Percentiles rank a stretch among this genome's conserved stretches.
These are phyloP conservation scores for Grammomys dolichurus DNA, from an alignment of 2,113 vertebrate genomes.

Conservation along the genomic window DNA sequence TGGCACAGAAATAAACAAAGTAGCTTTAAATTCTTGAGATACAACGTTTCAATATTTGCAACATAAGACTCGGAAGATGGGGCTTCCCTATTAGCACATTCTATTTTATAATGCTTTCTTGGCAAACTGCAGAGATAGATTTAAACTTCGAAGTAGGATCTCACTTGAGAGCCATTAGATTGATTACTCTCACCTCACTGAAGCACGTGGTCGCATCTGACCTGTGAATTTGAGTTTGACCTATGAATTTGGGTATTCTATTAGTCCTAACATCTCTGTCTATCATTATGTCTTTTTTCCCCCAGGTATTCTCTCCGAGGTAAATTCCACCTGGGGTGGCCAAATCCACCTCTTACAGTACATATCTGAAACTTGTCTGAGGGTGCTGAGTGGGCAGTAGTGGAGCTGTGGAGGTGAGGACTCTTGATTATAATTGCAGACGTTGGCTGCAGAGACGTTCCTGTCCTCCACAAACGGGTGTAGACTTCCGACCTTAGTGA, in stretches of 20 bases:
- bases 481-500: not conserved
- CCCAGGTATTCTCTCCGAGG: not conserved
- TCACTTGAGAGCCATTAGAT: not conserved
- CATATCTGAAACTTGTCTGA: not conserved
- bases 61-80: not conserved
- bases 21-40: not conserved
- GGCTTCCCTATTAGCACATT: not conserved
- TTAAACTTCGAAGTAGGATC: not conserved
- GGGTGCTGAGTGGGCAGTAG: not conserved
- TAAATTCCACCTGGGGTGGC: not conserved
- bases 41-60: not conserved
- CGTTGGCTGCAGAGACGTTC: not conserved
- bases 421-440: no score
- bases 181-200: not conserved
- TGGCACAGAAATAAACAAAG: not conserved
- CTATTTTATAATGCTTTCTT: not conserved
- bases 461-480: not conserved
- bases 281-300: not conserved
- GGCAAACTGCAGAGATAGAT: not conserved
- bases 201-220: not conserved
- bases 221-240: not conserved
- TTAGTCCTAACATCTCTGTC: not conserved
- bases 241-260: not conserved
- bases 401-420: fast-evolving
- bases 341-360: not conserved